These are phyloP conservation scores for Dynastes maya DNA, from an alignment of 2,888 invertebrate genomes.

Conservation along the genomic window DNA sequence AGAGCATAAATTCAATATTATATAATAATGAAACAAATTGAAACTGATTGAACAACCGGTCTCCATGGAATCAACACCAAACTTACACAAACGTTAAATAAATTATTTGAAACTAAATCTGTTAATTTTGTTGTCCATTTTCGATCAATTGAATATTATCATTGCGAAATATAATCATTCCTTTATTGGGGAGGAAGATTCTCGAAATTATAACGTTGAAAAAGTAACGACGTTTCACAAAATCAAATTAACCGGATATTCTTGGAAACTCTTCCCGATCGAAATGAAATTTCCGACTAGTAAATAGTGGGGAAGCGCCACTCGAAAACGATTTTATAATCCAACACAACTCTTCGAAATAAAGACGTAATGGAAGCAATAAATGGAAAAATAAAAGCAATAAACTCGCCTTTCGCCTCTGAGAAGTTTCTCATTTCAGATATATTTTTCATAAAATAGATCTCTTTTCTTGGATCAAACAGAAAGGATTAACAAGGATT, in stretches of 20 bases:
- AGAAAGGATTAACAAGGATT: background rate
- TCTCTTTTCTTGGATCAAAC: background rate
- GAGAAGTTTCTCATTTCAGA: conserved; percentile 6
- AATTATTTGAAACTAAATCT: too few relatives aligned
- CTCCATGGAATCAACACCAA: too few relatives aligned
- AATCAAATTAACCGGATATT: background rate
- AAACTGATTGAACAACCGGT: too few relatives aligned
- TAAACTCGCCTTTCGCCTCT: background rate
- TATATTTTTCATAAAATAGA: background rate
- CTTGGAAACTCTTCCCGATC: background rate
- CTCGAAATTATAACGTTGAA: background rate
- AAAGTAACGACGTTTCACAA: background rate
- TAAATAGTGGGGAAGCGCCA: background rate
- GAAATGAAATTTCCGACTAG: conserved; percentile 1
- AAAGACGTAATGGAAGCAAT: conserved; percentile 3
- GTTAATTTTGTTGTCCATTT: too few relatives aligned
- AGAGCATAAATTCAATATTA: too few relatives aligned
- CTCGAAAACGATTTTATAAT: background rate
- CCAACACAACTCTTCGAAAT: background rate
- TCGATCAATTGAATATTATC: too few relatives aligned
- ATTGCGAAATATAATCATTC: too few relatives aligned
- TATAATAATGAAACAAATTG: too few relatives aligned
- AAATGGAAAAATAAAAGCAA: conserved; percentile 15
- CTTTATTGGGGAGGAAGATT: too few relatives aligned
- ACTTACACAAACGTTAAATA: too few relatives aligned